phyloP scores from a whole-genome alignment of 1,140 invertebrate species.

The Sinonovacula constricta region DNA sequence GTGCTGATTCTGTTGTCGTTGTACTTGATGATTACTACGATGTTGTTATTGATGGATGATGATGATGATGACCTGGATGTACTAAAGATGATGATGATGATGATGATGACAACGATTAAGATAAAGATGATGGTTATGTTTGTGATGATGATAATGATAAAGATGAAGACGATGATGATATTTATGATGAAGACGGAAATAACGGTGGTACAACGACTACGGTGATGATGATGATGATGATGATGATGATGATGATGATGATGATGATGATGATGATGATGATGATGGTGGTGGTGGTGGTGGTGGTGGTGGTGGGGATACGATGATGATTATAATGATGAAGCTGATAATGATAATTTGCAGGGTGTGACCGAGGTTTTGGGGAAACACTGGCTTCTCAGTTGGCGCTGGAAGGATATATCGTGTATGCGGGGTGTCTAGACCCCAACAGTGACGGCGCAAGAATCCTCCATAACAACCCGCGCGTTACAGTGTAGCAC shows the following conservation, averaged over 20 bases:
- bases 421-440: conserved; percentile 84
- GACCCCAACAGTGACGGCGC: conserved; percentile 78
- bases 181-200: neutral
- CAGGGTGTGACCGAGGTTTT: conserved; percentile 59
- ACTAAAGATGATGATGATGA: too few relatives aligned
- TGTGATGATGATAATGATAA: neutral
- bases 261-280: neutral
- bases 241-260: neutral
- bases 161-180: neutral
- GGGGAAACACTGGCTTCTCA: conserved; percentile 71
- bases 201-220: neutral
- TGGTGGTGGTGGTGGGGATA: too few relatives aligned
- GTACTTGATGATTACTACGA: too few relatives aligned
- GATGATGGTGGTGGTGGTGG: too few relatives aligned
- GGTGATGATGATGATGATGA: too few relatives aligned
- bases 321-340: too few relatives aligned
- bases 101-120: too few relatives aligned
- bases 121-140: too few relatives aligned
- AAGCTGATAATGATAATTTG: too few relatives aligned
- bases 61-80: too few relatives aligned
- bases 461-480: conserved; percentile 32
- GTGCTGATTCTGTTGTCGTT: too few relatives aligned
- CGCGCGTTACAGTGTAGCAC: conserved; percentile 55
- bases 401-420: conserved; percentile 74
- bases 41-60: too few relatives aligned